Conservation (phyloP, 2,113 vertebrate genomes). For the Anser cygnoides region DNA sequence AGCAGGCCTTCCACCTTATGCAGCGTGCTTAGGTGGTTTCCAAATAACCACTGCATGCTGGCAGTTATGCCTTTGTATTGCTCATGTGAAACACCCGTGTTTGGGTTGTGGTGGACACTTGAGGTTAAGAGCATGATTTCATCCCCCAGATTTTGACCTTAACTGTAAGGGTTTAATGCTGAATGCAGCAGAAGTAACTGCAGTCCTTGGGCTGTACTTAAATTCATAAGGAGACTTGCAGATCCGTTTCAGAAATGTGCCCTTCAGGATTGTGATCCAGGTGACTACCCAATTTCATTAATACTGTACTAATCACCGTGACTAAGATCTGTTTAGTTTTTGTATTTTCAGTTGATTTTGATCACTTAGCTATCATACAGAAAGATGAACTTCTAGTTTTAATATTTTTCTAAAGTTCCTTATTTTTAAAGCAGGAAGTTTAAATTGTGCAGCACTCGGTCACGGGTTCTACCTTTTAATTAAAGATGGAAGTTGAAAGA, state of each 20-base stretch:
- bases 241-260: background rate
- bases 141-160: background rate
- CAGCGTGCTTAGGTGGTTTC: background rate
- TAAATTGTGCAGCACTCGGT: background rate
- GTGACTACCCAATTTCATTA: background rate
- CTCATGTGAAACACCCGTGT: background rate
- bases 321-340: background rate
- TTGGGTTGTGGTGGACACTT: background rate
- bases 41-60: background rate
- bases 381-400: constrained; percentile 53
- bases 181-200: background rate
- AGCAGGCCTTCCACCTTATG: background rate
- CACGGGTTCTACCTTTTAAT: background rate
- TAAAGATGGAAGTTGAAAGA: background rate
- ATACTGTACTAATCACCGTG: background rate
- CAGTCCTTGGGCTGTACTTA: background rate
- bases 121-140: background rate
- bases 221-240: background rate
- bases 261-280: background rate
- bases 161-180: background rate
- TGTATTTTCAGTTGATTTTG: constrained; percentile 32
- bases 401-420: background rate
- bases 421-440: background rate
- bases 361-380: constrained; percentile 37
- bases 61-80: background rate